Evolutionary conservation across 2,113 vertebrate species (phyloP).

Genomic region (Nannospalax galili): DNA sequence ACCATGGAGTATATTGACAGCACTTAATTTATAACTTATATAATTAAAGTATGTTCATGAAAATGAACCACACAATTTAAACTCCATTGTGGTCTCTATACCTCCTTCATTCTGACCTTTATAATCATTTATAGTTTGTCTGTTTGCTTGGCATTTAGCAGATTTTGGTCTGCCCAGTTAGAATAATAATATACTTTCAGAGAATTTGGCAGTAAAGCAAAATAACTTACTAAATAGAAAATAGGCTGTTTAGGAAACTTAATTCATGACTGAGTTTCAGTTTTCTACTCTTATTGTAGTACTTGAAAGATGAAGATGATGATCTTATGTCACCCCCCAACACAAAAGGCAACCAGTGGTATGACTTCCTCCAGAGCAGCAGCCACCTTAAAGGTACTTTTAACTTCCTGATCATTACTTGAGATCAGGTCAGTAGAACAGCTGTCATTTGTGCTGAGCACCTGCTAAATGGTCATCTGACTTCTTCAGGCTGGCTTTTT

Average conservation of each 20-base stretch:
- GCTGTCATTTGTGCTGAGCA: neutral
- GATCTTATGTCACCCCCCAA: slow-evolving; percentile 96
- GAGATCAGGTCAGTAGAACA: neutral
- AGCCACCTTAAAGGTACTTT: slow-evolving; percentile 91
- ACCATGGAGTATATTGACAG: neutral
- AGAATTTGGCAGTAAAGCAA: neutral
- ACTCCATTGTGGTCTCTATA: neutral
- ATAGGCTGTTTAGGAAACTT: neutral
- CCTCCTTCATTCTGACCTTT: neutral
- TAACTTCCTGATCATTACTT: neutral
- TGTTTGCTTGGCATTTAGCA: neutral
- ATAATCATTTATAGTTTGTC: slow-evolving; percentile 15
- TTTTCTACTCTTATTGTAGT: slow-evolving; percentile 84
- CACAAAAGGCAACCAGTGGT: slow-evolving; percentile 97
- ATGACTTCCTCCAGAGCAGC: slow-evolving; percentile 94
- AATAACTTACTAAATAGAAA: neutral
- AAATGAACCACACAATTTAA: slow-evolving; percentile 15
- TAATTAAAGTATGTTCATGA: neutral
- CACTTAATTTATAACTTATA: neutral
- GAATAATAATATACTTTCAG: slow-evolving; percentile 19
- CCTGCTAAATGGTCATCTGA: neutral
- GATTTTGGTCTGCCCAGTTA: neutral
- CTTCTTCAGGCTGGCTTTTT: neutral
- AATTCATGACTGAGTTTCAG: neutral
- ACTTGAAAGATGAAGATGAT: slow-evolving; percentile 98